A percentile compares a stretch with the other conserved stretches of the same genome.
phyloP scores from a whole-genome alignment of 2,888 invertebrate genomes.

The Archaeoteleia sp. region DNA sequence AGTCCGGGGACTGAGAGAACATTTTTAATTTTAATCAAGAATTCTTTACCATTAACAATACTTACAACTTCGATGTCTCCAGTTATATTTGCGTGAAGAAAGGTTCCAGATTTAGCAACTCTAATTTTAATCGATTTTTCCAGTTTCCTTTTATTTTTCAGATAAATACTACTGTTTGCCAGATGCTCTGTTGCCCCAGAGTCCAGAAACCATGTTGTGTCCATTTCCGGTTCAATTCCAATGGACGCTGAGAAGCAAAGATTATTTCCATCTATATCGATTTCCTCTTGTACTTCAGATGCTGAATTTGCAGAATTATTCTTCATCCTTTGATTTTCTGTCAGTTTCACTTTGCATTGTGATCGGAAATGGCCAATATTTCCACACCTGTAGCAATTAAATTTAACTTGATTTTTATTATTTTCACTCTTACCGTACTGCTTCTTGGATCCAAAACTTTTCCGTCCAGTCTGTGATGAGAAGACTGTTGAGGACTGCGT shows the following conservation, averaged over 20 bases:
- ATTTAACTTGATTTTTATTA: conserved; percentile 5
- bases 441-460: too few species aligned
- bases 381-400: conserved; percentile 31
- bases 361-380: conserved; percentile 22
- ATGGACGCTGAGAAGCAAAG: conserved; percentile 4
- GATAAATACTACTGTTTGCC: conserved; percentile 7
- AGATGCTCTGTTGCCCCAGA: conserved; percentile 57
- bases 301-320: too few species aligned
- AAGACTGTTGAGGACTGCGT: conserved; percentile 10
- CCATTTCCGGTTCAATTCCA: background rate
- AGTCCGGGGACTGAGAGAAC: conserved; percentile 47
- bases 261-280: background rate
- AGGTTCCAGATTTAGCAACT: conserved; percentile 47
- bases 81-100: conserved; percentile 1
- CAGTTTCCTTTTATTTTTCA: conserved; percentile 38
- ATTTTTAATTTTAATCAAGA: conserved; percentile 1
- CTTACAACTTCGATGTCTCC: conserved; percentile 6
- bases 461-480: background rate
- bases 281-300: background rate
- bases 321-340: too few species aligned
- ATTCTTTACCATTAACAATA: conserved; percentile 3
- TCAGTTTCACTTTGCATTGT: conserved; percentile 10
- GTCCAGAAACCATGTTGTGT: conserved; percentile 50
- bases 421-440: too few species aligned
- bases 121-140: conserved; percentile 47